phyloP scores from a whole-genome alignment of 2,797 vertebrate genomes.

The Pogonophryne albipinna region DNA sequence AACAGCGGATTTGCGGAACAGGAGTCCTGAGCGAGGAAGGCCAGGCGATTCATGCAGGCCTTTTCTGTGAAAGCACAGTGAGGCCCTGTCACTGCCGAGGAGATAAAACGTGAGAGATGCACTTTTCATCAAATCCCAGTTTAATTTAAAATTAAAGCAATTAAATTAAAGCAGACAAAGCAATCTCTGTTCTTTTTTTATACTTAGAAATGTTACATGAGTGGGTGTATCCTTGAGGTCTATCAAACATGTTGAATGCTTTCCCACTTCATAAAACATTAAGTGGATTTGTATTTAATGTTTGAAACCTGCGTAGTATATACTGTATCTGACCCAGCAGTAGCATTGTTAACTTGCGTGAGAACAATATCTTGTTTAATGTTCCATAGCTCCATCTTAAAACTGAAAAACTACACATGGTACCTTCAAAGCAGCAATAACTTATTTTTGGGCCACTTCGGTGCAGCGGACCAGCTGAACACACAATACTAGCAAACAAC shows the following conservation, averaged over 20 bases:
- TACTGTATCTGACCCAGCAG: neutral
- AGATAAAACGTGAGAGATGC: slow-evolving; percentile 39
- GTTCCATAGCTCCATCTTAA: no score
- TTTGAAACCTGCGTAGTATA: neutral
- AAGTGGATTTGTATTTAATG: neutral
- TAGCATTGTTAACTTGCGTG: neutral
- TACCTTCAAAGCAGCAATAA: neutral
- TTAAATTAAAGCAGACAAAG: slow-evolving; percentile 33
- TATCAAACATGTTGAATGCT: neutral
- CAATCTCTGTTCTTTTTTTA: slow-evolving; percentile 51
- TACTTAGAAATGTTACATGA: neutral
- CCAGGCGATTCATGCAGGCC: slow-evolving; percentile 36
- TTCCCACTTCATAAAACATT: neutral
- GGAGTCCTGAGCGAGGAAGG: neutral
- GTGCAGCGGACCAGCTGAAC: neutral
- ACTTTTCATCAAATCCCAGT: slow-evolving; percentile 55
- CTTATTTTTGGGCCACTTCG: neutral
- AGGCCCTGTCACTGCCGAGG: slow-evolving; percentile 29
- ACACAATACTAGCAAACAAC: no score
- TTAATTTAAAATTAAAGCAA: slow-evolving; percentile 62
- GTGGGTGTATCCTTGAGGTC: neutral
- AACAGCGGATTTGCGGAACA: neutral
- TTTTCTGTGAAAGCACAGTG: slow-evolving; percentile 24
- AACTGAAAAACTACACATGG: neutral
- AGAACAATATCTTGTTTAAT: neutral